Percentiles rank a stretch among this genome's conserved stretches.
phyloP scores from a whole-genome alignment of 2,113 vertebrate species.

The Antechinus flavipes region DNA sequence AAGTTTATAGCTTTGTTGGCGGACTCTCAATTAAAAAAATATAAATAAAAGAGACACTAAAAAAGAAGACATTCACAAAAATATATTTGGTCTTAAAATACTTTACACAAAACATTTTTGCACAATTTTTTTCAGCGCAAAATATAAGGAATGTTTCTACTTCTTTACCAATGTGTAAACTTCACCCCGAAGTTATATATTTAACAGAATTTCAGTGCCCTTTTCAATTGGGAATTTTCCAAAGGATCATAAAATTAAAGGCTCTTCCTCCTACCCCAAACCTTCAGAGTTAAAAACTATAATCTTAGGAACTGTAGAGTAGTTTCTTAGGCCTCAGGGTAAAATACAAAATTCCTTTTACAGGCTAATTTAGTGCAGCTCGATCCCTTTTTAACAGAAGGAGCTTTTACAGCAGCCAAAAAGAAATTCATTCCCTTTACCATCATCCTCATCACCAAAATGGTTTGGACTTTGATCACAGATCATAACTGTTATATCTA shows the following conservation, averaged over 20 bases:
- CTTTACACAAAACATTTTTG: not conserved
- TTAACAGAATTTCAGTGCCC: constrained; percentile 40
- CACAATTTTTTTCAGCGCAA: not conserved
- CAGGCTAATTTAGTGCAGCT: not conserved
- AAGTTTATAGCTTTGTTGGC: constrained; percentile 46
- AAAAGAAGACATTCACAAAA: constrained; percentile 45
- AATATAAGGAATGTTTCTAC: not conserved
- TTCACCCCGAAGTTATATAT: constrained; percentile 8
- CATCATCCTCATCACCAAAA: constrained; percentile 26
- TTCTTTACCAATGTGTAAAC: not conserved
- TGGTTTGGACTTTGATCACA: constrained; percentile 32
- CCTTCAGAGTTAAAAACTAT: constrained; percentile 20
- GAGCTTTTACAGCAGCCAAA: constrained; percentile 37
- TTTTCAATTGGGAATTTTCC: constrained; percentile 14
- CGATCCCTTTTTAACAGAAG: constrained; percentile 38
- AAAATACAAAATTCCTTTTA: constrained; percentile 29
- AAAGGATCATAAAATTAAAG: constrained; percentile 53
- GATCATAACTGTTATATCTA: constrained; percentile 51
- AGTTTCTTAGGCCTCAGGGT: constrained; percentile 25
- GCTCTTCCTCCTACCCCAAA: constrained; percentile 19
- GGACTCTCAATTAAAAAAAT: not conserved
- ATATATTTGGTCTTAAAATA: constrained; percentile 20
- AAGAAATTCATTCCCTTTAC: constrained; percentile 1
- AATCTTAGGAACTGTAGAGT: constrained; percentile 18
- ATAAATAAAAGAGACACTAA: constrained; percentile 42